Percentiles rank a stretch among this genome's conserved stretches.
These are phyloP conservation scores for Acheta domesticus DNA, from an alignment of 2,888 invertebrate genomes.

Conservation along the genomic window DNA sequence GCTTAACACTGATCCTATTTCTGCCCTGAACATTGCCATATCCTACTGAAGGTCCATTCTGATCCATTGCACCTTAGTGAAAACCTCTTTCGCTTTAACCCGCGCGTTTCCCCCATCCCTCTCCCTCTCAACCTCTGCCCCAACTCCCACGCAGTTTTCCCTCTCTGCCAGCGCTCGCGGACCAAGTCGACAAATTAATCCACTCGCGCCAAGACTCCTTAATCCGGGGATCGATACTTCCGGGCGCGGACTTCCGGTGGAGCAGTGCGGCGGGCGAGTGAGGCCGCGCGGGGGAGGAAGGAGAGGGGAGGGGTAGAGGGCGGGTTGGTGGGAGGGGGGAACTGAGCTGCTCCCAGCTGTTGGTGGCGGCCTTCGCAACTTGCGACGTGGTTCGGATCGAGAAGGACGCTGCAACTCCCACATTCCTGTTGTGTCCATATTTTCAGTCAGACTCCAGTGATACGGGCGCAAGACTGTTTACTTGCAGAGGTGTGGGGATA, in stretches of 20 bases:
- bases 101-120: neutral
- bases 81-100: neutral
- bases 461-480: too few species aligned
- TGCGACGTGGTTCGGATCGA: neutral
- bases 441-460: too few species aligned
- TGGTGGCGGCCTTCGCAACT: neutral
- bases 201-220: neutral
- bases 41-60: too few species aligned
- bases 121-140: neutral
- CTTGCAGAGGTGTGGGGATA: too few species aligned
- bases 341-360: neutral
- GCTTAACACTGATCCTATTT: too few species aligned
- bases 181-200: conserved; percentile 7
- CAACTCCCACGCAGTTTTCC: neutral
- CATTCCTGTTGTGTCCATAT: too few species aligned
- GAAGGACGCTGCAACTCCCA: neutral
- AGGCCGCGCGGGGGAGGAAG: neutral
- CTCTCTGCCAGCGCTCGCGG: neutral
- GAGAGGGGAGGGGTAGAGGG: neutral
- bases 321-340: neutral
- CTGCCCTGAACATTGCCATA: too few species aligned
- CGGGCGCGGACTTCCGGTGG: neutral
- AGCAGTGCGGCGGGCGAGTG: neutral
- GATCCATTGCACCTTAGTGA: too few species aligned
- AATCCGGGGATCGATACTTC: neutral